Percentiles rank a stretch among this genome's conserved stretches.
These are phyloP conservation scores for Ceraclea dissimilis DNA, from an alignment of 2,888 invertebrate species.

Conservation along the genomic window DNA sequence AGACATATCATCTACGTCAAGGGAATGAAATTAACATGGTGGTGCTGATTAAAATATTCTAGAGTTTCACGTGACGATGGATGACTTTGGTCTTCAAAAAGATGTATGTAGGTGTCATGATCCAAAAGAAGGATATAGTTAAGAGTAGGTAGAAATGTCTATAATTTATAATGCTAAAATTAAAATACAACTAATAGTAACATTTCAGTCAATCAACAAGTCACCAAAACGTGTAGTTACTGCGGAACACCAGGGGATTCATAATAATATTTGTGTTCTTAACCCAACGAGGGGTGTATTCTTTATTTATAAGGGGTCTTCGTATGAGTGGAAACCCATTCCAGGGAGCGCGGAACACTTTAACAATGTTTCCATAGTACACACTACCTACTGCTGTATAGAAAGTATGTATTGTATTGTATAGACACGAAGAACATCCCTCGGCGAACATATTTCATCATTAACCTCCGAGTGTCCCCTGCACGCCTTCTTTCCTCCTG, in stretches of 20 bases:
- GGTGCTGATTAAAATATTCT: too few relatives aligned
- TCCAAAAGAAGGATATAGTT: too few relatives aligned
- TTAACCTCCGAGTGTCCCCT: constrained; percentile 31
- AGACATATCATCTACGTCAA: too few relatives aligned
- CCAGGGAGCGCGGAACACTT: constrained; percentile 11
- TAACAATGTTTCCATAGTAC: constrained; percentile 16
- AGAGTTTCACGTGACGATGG: too few relatives aligned
- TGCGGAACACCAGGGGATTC: neutral
- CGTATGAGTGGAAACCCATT: constrained; percentile 12
- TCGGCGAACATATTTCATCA: constrained; percentile 42
- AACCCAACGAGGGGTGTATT: neutral
- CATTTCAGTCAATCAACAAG: constrained; percentile 16
- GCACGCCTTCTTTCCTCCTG: neutral
- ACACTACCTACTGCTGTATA: neutral
- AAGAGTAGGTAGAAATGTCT: too few relatives aligned
- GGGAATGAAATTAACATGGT: too few relatives aligned
- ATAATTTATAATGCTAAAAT: too few relatives aligned
- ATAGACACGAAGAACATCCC: constrained; percentile 29
- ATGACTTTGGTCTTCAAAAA: too few relatives aligned
- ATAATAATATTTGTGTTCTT: constrained; percentile 1
- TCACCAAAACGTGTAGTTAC: neutral
- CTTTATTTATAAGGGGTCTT: constrained; percentile 16
- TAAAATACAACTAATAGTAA: too few relatives aligned
- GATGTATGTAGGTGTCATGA: too few relatives aligned
- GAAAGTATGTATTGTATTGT: constrained; percentile 6